Evolutionary conservation across 1,140 invertebrate species (phyloP).

Genomic region (Daktulosphaira vitifoliae): DNA sequence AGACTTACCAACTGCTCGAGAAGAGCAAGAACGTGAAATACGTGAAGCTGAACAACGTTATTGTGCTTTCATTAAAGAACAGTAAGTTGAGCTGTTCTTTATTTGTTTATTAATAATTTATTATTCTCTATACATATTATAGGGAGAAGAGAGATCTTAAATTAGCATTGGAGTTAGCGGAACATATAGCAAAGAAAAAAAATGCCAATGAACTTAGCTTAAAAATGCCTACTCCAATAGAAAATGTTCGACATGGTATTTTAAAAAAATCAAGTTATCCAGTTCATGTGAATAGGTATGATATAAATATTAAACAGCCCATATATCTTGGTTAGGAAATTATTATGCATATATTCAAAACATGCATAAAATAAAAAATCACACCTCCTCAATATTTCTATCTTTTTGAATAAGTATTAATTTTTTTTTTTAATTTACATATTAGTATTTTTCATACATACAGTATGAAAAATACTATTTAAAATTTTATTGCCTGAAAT

Average conservation of each 20-base stretch:
- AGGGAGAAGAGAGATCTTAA: conserved; percentile 63
- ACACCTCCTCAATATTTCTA: too few species aligned
- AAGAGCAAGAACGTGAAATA: conserved; percentile 71
- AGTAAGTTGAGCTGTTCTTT: conserved; percentile 45
- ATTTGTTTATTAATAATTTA: not conserved
- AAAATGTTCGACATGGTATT: not conserved
- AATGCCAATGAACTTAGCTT: conserved; percentile 41
- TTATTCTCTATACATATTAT: conserved; percentile 34
- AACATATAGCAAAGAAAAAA: conserved; percentile 55
- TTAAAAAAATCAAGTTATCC: conserved; percentile 21
- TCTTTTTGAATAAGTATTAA: too few species aligned
- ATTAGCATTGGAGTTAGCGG: conserved; percentile 55
- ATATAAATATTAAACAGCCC: too few species aligned
- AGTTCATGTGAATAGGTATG: not conserved
- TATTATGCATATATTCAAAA: too few species aligned
- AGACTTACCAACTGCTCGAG: conserved; percentile 73
- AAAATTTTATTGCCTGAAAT: too few species aligned
- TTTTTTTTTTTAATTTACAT: too few species aligned
- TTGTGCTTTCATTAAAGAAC: conserved; percentile 53
- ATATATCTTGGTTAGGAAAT: too few species aligned
- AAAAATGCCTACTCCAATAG: not conserved
- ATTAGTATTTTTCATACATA: too few species aligned
- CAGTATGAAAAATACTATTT: too few species aligned
- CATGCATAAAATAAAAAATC: too few species aligned
- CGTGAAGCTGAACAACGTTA: conserved; percentile 55